Percentiles rank a stretch among this genome's conserved stretches.
Conservation (phyloP, 2,888 invertebrate genomes). For the Aleiodes testaceus region DNA sequence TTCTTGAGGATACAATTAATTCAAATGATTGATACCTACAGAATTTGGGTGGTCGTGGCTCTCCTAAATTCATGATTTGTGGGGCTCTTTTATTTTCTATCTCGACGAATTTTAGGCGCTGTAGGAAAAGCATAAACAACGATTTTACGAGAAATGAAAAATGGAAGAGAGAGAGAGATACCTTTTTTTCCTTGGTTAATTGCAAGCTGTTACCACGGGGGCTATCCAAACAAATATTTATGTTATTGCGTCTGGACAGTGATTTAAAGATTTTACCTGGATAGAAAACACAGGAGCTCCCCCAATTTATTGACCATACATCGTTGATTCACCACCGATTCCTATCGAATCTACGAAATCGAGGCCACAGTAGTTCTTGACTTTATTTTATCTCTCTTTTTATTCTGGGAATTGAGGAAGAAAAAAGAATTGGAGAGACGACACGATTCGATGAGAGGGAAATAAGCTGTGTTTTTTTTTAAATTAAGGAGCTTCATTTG, state of each 20-base stretch:
- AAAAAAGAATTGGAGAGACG: background rate
- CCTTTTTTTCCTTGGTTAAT: conserved; percentile 2
- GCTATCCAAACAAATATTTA: conserved; percentile 19
- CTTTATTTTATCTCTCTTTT: background rate
- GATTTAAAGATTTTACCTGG: conserved; percentile 29
- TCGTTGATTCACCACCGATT: conserved; percentile 23
- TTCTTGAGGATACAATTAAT: conserved; percentile 30
- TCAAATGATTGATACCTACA: conserved; percentile 21
- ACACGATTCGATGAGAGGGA: background rate
- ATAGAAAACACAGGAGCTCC: conserved; percentile 8
- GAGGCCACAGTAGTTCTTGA: conserved; percentile 4
- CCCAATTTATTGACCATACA: conserved; percentile 30
- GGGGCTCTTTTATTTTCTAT: background rate
- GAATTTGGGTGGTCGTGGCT: conserved; percentile 11
- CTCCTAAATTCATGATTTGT: background rate
- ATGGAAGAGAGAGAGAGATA: background rate
- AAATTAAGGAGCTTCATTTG: background rate
- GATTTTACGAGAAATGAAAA: conserved; percentile 1
- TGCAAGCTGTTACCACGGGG: conserved; percentile 7
- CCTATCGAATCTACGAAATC: conserved; percentile 16
- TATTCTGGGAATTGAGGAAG: background rate
- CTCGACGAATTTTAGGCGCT: background rate
- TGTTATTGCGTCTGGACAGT: conserved; percentile 27
- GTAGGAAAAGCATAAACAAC: background rate
- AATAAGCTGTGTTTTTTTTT: conserved; percentile 3